Evolutionary conservation across 2,113 vertebrate genomes (phyloP), one percentile per base, ranked within the genome.

Genomic region (Lamprotornis superbus): DNA sequence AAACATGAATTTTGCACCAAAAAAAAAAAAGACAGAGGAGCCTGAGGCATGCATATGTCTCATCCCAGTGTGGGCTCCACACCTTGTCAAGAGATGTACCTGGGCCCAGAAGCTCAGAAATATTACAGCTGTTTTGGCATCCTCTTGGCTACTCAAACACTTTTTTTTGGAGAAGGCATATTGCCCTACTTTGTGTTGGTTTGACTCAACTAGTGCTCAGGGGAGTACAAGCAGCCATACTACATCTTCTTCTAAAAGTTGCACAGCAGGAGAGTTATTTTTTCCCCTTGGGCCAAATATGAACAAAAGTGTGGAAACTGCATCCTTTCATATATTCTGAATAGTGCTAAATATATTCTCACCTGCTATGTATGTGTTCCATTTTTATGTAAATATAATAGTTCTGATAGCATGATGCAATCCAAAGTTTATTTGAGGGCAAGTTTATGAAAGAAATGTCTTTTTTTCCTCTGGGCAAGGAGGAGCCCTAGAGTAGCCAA

Each of bases 391-490:
- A 91, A 91, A 77, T 42, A 59, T 16, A 84, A 64, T 7, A 46
- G 39, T 15, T 78, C 30, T 49, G 39, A 46, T 44, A 47, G 47
- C 21, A 52, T 9, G 33, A 21, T 64, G 60, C 16, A 84, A 46
- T 23, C 25, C 56, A 49, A 92, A 33, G 61, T 90, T 94, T 83
- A 65, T 69, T 69, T 73, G 59, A 95, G 79, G 53, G 37, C 61
- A 90, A 76, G 9, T 14, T 71, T 89, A 35, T 56, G 52, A 79
- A 87, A 83, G 31, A 56, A 64, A 60, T 70, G 47, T 31, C 17
- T 70, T 23, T 46, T 81, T 86, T 79, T 76, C 95, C 57, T 78
- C 61, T 73, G 50, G 68, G n/a, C 73, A 74, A 94, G 75, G 67
- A 90, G 61, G n/a, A 64, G 17, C 0, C 1, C 42, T 73, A 3